Percentiles rank a stretch among this genome's conserved stretches.
phyloP scores from a whole-genome alignment of 2,113 vertebrate genomes.

The Ramphastos sulfuratus region DNA sequence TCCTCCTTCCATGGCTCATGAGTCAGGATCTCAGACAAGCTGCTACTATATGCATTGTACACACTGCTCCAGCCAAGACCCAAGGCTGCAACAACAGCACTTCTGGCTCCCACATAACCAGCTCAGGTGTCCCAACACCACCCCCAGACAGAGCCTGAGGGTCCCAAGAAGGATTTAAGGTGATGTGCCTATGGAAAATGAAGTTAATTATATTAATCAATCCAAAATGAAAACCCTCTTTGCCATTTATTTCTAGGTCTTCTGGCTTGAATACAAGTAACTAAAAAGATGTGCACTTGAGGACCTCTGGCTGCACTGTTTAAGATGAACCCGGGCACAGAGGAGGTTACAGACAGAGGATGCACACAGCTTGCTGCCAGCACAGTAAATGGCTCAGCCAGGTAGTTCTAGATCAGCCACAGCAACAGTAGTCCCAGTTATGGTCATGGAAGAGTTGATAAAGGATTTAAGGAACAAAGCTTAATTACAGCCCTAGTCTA shows the following conservation, averaged over 20 bases:
- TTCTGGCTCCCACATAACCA: not conserved
- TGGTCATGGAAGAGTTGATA: not conserved
- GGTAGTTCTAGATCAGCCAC: not conserved
- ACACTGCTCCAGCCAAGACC: not conserved
- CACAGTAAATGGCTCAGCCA: accelerated
- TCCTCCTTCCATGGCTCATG: not conserved
- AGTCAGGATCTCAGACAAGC: not conserved
- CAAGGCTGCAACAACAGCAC: not conserved
- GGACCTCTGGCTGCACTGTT: not conserved
- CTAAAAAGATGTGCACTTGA: not conserved
- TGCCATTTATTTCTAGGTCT: not conserved
- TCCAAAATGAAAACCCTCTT: not conserved
- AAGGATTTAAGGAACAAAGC: not conserved
- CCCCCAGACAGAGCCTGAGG: not conserved
- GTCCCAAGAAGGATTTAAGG: not conserved
- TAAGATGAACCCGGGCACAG: not conserved
- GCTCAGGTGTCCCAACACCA: not conserved
- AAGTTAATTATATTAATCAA: not conserved
- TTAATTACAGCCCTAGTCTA: not conserved
- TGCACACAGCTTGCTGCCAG: accelerated
- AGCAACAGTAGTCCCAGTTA: not conserved
- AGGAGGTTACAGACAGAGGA: not conserved
- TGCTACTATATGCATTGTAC: not conserved
- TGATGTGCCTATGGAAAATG: not conserved
- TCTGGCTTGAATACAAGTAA: too few species aligned